These are phyloP conservation scores for Zosterops hypoxanthus DNA, from an alignment of 2,113 vertebrate species.

Conservation along the genomic window DNA sequence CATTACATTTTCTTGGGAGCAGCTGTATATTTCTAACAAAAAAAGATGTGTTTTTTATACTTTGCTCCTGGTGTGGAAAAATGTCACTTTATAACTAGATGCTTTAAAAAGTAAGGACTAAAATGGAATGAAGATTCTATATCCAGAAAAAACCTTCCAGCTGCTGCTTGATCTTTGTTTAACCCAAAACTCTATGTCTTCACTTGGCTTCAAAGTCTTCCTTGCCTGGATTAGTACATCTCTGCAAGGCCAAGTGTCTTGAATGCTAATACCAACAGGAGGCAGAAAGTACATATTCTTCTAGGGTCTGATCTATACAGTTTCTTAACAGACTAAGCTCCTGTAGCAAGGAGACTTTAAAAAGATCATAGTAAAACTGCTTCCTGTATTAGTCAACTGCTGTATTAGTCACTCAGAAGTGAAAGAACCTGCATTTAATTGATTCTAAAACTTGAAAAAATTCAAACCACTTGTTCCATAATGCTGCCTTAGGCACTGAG, in stretches of 20 bases:
- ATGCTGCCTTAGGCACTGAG: not conserved
- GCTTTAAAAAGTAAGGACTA: not conserved
- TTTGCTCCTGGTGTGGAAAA: not conserved
- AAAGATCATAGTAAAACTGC: not conserved
- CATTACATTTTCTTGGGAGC: not conserved
- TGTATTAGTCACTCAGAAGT: not conserved
- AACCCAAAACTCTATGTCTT: not conserved
- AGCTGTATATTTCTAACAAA: not conserved
- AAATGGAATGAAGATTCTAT: not conserved
- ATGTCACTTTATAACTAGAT: not conserved
- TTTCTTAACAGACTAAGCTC: not conserved
- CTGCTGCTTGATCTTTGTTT: not conserved
- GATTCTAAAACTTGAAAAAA: constrained; percentile 11
- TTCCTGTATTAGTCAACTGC: not conserved
- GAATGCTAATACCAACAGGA: not conserved
- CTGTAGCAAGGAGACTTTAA: not conserved
- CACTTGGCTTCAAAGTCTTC: not conserved
- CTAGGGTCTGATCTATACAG: not conserved
- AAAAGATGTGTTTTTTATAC: not conserved
- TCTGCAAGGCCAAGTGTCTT: not conserved
- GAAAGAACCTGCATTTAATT: not conserved
- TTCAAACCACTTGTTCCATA: not conserved
- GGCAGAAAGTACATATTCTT: not conserved
- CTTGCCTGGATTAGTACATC: not conserved
- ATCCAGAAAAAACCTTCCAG: constrained; percentile 3